Percentiles rank a stretch among this genome's conserved stretches.
Evolutionary conservation across 1,140 invertebrate species (phyloP).

Genomic region (Ceratina calcarata): DNA sequence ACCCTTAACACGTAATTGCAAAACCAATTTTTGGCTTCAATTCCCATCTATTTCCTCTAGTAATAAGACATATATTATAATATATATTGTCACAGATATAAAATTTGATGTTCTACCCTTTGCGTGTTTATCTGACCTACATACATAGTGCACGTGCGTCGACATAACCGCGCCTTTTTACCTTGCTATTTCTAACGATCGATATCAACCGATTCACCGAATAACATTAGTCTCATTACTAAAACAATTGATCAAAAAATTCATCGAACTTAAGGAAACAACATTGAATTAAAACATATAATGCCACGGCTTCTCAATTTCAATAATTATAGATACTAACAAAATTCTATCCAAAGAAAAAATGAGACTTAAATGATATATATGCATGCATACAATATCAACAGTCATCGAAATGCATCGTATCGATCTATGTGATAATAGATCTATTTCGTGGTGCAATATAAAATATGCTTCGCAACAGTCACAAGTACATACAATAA

Average conservation of each 20-base stretch:
- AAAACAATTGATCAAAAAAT: neutral
- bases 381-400: no score
- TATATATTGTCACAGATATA: no score
- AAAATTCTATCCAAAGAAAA: no score
- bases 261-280: neutral
- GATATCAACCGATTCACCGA: neutral
- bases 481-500: neutral
- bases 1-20: no score
- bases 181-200: constrained; percentile 12
- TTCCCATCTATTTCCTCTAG: neutral
- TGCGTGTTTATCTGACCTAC: constrained; percentile 12
- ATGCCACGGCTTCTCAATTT: no score
- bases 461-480: no score
- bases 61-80: no score
- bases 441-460: no score
- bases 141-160: constrained; percentile 7
- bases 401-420: neutral
- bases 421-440: neutral
- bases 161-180: neutral
- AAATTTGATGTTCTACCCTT: neutral
- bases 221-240: neutral
- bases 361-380: no score
- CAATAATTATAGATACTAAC: no score
- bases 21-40: neutral
- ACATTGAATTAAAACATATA: no score